Base-by-base conservation (phyloP, 1,140 invertebrate genomes). In the Papilio xuthus region DNA sequence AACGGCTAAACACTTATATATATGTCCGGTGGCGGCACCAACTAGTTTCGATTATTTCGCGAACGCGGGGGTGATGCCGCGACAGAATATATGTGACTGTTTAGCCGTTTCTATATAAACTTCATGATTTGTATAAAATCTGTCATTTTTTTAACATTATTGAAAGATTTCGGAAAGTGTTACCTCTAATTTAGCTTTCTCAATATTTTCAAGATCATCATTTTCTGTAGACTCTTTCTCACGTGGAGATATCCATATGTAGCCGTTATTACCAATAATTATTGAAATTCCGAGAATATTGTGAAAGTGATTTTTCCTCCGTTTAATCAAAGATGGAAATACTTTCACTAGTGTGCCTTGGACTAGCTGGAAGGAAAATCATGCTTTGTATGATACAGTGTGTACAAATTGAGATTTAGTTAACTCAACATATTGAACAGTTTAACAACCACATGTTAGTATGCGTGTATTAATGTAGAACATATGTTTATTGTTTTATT, bases 201-300 rank as follows among this genome's bases (percentile, higher is more conserved):
- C 82, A 77, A 85, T 81, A 75, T 88, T 85, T 80, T 91, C 85
- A 53, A 84, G 81, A 23, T 84, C 82, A 23, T 85, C 86, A 60
- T 91, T 86, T 26, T 81, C 20, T n/a, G 84, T 63, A 10, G 78
- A 50, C 15, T 87, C 84, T 12, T 85, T 81, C 78, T 84, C 81
- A n/a, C 78, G 81, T 7, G 98, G 97, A 77, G 96, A 97, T 71
- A 99, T 97, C 98, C 98, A 99, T 75, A 99, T 97, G 84, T 97
- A 99, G 0, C 99, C 99, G 93, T 99, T 99, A 84, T 98, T 98
- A 10, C 99, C 99, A 10, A 99, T 95, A 78, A 99, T 99, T 10
- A 99, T 94, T 82, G 96, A 98, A 0, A 97, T 97, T 0, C 99
- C 99, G 90, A 97, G 96, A 44, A 99, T 94, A 92, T 97, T 97